A percentile compares a stretch with the other conserved stretches of the same genome.
Evolutionary conservation across 2,113 vertebrate genomes (phyloP).

Genomic region (Artemisiospiza belli): DNA sequence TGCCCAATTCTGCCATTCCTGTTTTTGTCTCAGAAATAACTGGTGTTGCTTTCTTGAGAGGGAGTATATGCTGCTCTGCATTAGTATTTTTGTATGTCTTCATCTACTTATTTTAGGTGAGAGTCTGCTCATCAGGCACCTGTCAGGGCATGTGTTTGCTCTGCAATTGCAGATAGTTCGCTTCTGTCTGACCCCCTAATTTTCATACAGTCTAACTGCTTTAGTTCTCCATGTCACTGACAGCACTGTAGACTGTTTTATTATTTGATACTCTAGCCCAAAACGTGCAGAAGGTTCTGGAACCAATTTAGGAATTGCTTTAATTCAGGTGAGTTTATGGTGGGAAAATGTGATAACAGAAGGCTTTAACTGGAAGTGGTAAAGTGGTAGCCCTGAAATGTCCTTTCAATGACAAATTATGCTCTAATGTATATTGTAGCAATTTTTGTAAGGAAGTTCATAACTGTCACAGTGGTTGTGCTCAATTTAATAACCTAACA

Average conservation of each 20-base stretch:
- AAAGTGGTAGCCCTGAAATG: not conserved
- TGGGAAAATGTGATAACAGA: not conserved
- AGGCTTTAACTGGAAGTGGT: not conserved
- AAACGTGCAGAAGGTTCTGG: not conserved
- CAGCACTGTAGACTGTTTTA: not conserved
- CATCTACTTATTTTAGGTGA: not conserved
- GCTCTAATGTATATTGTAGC: not conserved
- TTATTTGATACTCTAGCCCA: not conserved
- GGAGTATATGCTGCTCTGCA: not conserved
- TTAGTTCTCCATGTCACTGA: not conserved
- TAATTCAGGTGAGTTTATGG: not conserved
- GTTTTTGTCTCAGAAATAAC: not conserved
- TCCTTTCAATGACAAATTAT: not conserved
- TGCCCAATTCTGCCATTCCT: not conserved
- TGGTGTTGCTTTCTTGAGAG: not conserved
- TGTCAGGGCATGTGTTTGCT: not conserved
- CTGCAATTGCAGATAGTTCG: not conserved
- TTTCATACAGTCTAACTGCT: not conserved
- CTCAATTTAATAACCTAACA: not conserved
- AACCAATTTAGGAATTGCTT: not conserved
- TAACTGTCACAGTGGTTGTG: not conserved
- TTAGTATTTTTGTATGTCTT: not conserved
- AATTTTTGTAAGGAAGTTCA: not conserved
- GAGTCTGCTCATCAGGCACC: not conserved
- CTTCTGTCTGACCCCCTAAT: not conserved